Conservation (phyloP, 2,797 vertebrate species). For the Gymnothorax reevesii region DNA sequence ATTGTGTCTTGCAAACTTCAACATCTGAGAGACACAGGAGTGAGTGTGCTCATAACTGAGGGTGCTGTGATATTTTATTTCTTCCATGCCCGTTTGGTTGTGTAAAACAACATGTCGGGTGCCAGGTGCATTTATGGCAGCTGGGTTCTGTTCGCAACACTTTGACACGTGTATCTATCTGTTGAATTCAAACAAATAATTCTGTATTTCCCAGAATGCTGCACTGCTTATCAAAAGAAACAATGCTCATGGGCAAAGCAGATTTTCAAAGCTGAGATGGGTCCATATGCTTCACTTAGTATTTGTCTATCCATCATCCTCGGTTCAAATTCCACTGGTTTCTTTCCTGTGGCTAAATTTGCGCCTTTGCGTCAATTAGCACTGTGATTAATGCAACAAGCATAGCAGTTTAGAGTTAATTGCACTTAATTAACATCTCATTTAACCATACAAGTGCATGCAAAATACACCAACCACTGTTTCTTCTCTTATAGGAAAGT, state of each 20-base stretch:
- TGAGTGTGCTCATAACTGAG: too few species aligned
- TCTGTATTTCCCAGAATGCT: neutral
- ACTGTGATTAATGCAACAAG: constrained; percentile 99
- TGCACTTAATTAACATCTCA: constrained; percentile 99
- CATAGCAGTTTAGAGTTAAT: constrained; percentile 99
- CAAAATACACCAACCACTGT: constrained; percentile 88
- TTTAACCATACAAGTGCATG: constrained; percentile 90
- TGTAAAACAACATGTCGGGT: neutral
- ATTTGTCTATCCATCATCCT: constrained; percentile 89
- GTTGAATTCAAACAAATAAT: neutral
- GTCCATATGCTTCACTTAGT: constrained; percentile 88
- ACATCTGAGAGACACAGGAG: neutral
- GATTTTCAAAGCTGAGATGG: constrained; percentile 84
- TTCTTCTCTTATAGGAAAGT: constrained; percentile 82
- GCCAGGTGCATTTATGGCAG: neutral
- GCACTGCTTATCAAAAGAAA: constrained; percentile 50
- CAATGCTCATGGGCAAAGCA: constrained; percentile 67
- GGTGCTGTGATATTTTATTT: neutral
- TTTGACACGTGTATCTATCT: neutral
- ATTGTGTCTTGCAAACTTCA: neutral
- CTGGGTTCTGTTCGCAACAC: neutral
- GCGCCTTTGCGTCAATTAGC: constrained; percentile 99
- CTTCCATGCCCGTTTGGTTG: neutral
- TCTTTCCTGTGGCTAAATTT: constrained; percentile 94
- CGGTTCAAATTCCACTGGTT: constrained; percentile 76